Percentiles rank a stretch among this genome's conserved stretches.
Evolutionary conservation across 2,888 invertebrate species (phyloP).

Genomic region (Apodemia zela): DNA sequence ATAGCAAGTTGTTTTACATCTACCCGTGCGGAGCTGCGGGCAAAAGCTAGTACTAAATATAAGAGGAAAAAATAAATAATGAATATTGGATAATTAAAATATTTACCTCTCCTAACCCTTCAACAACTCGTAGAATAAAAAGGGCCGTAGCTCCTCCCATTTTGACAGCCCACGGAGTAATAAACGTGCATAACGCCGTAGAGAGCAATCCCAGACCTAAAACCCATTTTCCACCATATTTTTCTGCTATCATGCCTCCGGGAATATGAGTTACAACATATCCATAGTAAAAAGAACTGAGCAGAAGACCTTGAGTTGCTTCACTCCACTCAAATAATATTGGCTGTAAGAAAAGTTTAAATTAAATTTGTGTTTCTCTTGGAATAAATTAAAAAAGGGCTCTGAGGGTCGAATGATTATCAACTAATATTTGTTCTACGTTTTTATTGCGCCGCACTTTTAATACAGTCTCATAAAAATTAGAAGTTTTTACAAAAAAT

Average conservation of each 20-base stretch:
- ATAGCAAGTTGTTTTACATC: no score
- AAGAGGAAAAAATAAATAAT: no score
- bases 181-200: conserved; percentile 88
- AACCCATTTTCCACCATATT: conserved; percentile 91
- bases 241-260: conserved; percentile 89
- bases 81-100: conserved; percentile 19
- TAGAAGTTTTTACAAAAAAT: no score
- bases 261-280: conserved; percentile 91
- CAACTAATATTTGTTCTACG: no score
- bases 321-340: conserved; percentile 83
- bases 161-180: conserved; percentile 87
- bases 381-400: no score
- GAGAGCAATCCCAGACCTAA: conserved; percentile 89
- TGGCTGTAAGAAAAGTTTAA: conserved; percentile 24
- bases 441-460: no score
- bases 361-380: no score
- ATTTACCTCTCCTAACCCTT: conserved; percentile 84
- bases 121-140: conserved; percentile 76
- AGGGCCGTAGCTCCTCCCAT: conserved; percentile 76
- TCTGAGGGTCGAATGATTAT: no score
- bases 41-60: no score
- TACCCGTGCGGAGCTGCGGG: no score
- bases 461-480: no score
- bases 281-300: conserved; percentile 92
- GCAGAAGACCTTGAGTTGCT: conserved; percentile 86